These are phyloP conservation scores for Zaprionus obscuricornis DNA, from an alignment of 2,888 invertebrate genomes.

Conservation along the genomic window DNA sequence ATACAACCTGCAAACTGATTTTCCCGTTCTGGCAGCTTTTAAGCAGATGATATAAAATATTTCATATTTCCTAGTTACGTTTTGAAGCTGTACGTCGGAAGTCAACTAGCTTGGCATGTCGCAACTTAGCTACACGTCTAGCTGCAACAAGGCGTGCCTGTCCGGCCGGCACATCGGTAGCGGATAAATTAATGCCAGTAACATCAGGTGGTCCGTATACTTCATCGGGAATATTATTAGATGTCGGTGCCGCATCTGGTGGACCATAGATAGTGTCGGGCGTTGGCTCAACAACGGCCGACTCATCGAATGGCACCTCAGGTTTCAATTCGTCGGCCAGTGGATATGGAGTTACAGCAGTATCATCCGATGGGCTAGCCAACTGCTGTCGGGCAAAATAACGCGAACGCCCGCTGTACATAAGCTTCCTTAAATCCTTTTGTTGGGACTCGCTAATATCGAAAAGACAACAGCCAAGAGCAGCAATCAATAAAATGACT, in stretches of 20 bases:
- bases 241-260: conserved; percentile 63
- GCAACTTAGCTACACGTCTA: conserved; percentile 61
- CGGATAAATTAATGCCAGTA: conserved; percentile 59
- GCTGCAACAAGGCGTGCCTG: conserved; percentile 71
- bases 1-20: no score
- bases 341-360: conserved; percentile 78
- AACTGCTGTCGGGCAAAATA: conserved; percentile 74
- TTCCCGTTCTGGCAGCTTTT: no score
- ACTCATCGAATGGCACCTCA: conserved; percentile 78
- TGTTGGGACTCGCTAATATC: conserved; percentile 59
- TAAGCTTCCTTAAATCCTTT: conserved; percentile 47
- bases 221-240: conserved; percentile 72
- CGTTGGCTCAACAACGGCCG: conserved; percentile 57
- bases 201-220: conserved; percentile 75
- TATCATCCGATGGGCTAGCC: conserved; percentile 57
- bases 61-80: no score
- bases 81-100: no score
- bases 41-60: no score
- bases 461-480: conserved; percentile 40
- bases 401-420: conserved; percentile 62
- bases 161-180: conserved; percentile 61
- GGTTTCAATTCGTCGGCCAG: conserved; percentile 79
- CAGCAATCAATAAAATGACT: conserved; percentile 53
- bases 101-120: conserved; percentile 55
- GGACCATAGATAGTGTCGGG: conserved; percentile 79